Base-by-base conservation (phyloP, 2,888 invertebrate species). In the Tenthredo scrophulariae region DNA sequence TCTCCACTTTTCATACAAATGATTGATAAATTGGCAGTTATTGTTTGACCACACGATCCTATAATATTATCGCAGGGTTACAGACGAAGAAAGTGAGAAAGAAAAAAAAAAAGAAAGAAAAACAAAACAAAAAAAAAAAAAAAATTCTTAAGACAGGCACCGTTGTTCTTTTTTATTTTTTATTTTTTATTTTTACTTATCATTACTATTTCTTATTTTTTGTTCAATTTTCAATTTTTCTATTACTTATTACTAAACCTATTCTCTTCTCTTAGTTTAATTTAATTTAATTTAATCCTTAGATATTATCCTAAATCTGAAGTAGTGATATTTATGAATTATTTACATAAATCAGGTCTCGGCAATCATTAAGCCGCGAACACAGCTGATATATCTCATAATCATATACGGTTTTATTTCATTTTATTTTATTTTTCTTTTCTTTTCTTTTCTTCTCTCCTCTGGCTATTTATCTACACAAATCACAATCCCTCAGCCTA, bases 351-450 rank as follows among this genome's bases (percentile, higher is more conserved):
- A 33, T 67, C 72, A 74, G 72, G 72, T 74, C 72, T 40, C 29
- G 72, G 72, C 72, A 22, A 74, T 13, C 37, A 74, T 18, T n/a
- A 74, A 74, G 43, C 72, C 72, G 72, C 43, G 72, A 74, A 74
- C 72, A 74, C 72, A 74, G 72, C 72, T 74, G 72, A 74, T 74
- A 65, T 74, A 74, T 74, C 72, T 74, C 72, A 37, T 37, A 74
- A 74, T 74, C 70, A 37, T 37, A 74, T 37, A 74, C 9, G 37
- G 6, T 37, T 37, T 37, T 37, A 37, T 37, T 37, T 37, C 2
- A 37, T 37, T 37, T 37, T 37, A 0, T 7, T 37, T 7, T 37
- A 6, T 0, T 37, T 37, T 7, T 37, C 37, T 37, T 37, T 37
- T 7, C 7, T 37, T 40, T 37, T 33, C 0, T 33, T 18, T 37